Evolutionary conservation across 2,797 vertebrate species (phyloP), one percentile per base, ranked within the genome.

Genomic region (Lacerta viridis): DNA sequence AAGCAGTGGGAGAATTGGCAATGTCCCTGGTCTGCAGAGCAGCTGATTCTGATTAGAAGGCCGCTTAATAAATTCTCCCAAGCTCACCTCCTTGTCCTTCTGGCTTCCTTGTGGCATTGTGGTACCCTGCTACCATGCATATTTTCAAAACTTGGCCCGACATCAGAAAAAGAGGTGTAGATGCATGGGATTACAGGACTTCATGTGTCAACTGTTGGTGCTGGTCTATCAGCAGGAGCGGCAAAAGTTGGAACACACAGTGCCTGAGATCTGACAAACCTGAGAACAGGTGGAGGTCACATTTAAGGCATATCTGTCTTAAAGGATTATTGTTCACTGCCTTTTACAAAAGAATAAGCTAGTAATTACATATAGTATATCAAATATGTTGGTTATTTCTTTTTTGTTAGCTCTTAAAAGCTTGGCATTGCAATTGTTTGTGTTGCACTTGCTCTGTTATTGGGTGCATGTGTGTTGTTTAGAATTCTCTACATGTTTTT

Each of bases 401-500:
- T 86, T 92, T 41, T 36, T 90, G 77, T 77, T 85, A 85, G 79
- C 91, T 86, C 3, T 92, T 93, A 86, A 90, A 88, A 92, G 13
- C 4, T 85, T 94, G 89, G 88, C 85, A 55, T 91, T 89, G 75
- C 82, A 72, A 85, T 92, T 92, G 88, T 92, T 86, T 81, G 90
- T 87, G 41, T 86, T 83, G 87, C 23, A 83, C 90, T 95, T 92
- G 55, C 15, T 88, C 5, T 81, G 2, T 75, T 86, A 7, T 91
- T 39, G 80, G 76, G 50, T 89, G 15, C 84, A 41, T 84, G 61
- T 90, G 68, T 90, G 83, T 88, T 90, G 59, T 92, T 94, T 93
- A 93, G 85, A 93, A 93, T 91, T 95, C 55, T 93, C 15, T 0
- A 87, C 93, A 3, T 94, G 87, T 94, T 89, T 95, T 95, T 95